Base-by-base conservation (phyloP, 2,113 vertebrate genomes). In the Gallinago paraguaiae region DNA sequence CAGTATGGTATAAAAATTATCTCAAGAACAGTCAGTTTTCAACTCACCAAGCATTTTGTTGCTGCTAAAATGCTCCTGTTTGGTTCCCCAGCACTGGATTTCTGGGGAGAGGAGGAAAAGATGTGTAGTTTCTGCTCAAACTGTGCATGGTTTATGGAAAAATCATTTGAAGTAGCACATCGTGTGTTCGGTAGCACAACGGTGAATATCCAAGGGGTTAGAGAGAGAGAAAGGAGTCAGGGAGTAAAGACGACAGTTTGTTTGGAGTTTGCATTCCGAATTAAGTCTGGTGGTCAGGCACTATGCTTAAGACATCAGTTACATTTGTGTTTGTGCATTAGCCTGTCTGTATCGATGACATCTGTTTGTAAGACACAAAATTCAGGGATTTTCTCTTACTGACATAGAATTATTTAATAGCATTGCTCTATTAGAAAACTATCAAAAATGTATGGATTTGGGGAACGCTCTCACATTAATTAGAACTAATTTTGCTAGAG, bases 401-500 rank as follows among this genome's bases (percentile, higher is more conserved):
- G 60, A 56, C 51, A 63, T 18, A 43, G 46, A 76, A 72, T 65
- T 89, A 80, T 67, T 87, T 80, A 82, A 33, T 37, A 84, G 23
- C 87, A 85, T 53, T 63, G 53, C 46, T 7, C 1, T 45, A 43
- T 72, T 82, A 89, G n/a, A 50, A 86, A 46, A 33, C 39, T 54
- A 86, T 90, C 70, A 74, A 86, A 51, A 88, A 69, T 37, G 14
- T 48, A 56, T 53, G 82, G 71, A 51, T 83, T 77, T 70, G 7
- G 82, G 37, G 57, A 92, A 74, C 51, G 33, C 65, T 61, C 64
- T 75, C 25, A 59, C n/a, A 6, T 64, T 87, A 90, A 88, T 82
- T 93, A 80, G 70, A 80, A 72, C 18, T 80, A 64, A 67, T 82
- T 81, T 87, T 86, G 74, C 70, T 82, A 33, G 75, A 86, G 61